These are phyloP conservation scores for Orius laevigatus DNA, from an alignment of 1,140 invertebrate species.

Conservation along the genomic window DNA sequence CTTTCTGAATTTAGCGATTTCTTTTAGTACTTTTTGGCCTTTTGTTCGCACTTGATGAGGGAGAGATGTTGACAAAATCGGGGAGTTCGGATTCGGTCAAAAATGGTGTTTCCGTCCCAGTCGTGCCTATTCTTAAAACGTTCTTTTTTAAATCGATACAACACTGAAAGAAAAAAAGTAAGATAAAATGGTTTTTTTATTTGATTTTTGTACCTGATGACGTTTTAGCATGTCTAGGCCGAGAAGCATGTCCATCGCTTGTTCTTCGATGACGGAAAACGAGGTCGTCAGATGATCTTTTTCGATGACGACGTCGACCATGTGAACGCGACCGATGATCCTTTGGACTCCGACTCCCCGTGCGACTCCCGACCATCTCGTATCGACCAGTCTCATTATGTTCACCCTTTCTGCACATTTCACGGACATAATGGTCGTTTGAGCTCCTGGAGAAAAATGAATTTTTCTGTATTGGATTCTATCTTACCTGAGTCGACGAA, in stretches of 20 bases:
- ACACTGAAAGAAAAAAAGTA: conserved; percentile 45
- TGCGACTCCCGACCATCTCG: conserved; percentile 84
- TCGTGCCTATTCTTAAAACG: conserved; percentile 84
- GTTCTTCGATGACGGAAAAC: conserved; percentile 93
- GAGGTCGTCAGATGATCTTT: conserved; percentile 86
- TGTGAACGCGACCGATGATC: conserved; percentile 89
- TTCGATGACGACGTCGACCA: conserved; percentile 92
- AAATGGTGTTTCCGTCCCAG: conserved; percentile 81
- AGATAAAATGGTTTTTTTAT: background rate
- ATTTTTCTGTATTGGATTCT: background rate
- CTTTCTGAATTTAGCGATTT: no score
- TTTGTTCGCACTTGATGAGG: no score
- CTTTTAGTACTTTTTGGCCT: no score
- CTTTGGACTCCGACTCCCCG: conserved; percentile 84
- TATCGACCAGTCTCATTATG: conserved; percentile 89
- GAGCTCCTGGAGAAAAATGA: conserved; percentile 44
- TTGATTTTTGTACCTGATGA: conserved; percentile 53
- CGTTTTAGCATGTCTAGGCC: conserved; percentile 94
- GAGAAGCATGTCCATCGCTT: conserved; percentile 96
- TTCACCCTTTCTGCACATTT: conserved; percentile 85
- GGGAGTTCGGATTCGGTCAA: conserved; percentile 75
- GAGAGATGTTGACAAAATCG: conserved; percentile 20
- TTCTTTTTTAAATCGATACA: conserved; percentile 84
- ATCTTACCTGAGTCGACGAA: conserved; percentile 83
- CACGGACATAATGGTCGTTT: conserved; percentile 87